Evolutionary conservation across 1,140 invertebrate genomes (phyloP), one percentile per base, ranked within the genome.

Genomic region (Watersipora subatra): DNA sequence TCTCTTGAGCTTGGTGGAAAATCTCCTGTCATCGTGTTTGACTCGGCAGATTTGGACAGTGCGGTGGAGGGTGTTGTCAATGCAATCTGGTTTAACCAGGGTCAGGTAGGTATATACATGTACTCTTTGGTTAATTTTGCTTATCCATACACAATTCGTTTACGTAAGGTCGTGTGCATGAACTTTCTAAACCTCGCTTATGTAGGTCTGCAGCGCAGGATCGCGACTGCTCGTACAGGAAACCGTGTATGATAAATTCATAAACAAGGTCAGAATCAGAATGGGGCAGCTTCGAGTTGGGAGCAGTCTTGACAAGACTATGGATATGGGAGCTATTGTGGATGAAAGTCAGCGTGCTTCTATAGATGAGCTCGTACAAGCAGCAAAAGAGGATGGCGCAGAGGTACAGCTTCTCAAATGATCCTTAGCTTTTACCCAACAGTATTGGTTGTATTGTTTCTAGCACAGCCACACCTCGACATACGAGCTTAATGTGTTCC

Each of bases 31-130:
- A 74, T 85, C 61, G 78, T 86, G 62, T 85, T 84, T 76, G 84
- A 86, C 63, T 76, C 76, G 61, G 81, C 84, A 24, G 85, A 86
- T 76, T 66, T 85, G 29, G 83, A 85, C 77, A 84, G 84, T 64
- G 83, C 84, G 19, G 81, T 83, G 59, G 83, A 86, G 67, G 77
- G 77, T 28, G 74, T 84, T 1, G 76, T 85, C 17, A 79, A 84
- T 70, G 81, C 81, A 19, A 76, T 83, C 34, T 84, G 82, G 78
- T 82, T 81, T 64, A 82, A 83, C 72, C 80, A 82, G 68, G 84
- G 84, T 64, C 80, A 83, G 80, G 84, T 84, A 46, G 34, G 7
- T 46, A n/a, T 46, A 46, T 46, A 7, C n/a, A 7, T 46, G 34
- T 46, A 46, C 34, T 46, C 34, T 46, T n/a, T 46, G 34, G n/a